Evolutionary conservation across 2,113 vertebrate species (phyloP), one percentile per base, ranked within the genome.

Genomic region (Bubo scandiacus): DNA sequence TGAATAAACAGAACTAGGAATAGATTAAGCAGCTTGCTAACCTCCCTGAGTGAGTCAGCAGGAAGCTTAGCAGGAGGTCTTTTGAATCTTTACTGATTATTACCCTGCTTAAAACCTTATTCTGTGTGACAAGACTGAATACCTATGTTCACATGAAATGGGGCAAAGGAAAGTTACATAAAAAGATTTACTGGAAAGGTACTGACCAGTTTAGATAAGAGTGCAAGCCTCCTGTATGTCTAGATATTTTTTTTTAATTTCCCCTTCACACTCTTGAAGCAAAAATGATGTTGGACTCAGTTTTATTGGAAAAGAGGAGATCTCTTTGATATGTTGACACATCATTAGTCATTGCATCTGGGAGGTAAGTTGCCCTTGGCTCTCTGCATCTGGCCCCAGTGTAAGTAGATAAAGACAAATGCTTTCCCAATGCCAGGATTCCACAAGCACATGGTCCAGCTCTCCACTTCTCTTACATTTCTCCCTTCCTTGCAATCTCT

Each of bases 321-420:
- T 55, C n/a, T 94, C 58, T 91, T 71, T 92, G 83, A 94, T 87
- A 87, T 83, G 51, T 94, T 95, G 94, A 58, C 66, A 94, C 42
- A 59, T 66, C 77, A 66, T 90, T 93, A 96, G 84, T 95, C 85
- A 87, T 79, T 96, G 54, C 92, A 89, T 89, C 94, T 91, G 89
- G 96, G 95, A 91, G 88, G 92, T 96, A 91, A 87, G 63, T 72
- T 92, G 83, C 92, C 92, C 73, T 96, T 94, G 85, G 85, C 89
- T 97, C 89, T 92, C 81, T 93, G 77, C 25, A 57, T 93, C 47
- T 77, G 84, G 88, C 70, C 70, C 79, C 57, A 79, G 36, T 61
- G 23, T 51, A 43, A 73, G 94, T 11, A 94, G 95, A 96, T 67
- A 91, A 94, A 90, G 82, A 75, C 70, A 87, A 93, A 94, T 68